Conservation (phyloP, 2,888 invertebrate genomes). For the Pristionchus entomophagus region DNA sequence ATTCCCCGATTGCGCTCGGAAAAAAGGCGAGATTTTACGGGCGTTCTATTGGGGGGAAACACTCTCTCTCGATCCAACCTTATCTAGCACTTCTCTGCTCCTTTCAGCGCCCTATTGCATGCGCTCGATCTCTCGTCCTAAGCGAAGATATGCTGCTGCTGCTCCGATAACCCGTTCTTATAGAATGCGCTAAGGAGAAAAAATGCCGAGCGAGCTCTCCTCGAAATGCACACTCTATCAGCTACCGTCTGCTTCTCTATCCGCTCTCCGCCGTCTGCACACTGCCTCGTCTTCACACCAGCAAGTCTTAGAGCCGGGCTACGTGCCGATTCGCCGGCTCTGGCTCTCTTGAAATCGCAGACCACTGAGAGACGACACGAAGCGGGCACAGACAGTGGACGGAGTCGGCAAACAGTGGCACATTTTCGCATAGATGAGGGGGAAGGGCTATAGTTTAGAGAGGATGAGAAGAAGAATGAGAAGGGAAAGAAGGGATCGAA, state of each 20-base stretch:
- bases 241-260: not conserved
- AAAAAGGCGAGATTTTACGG: slow-evolving; percentile 31
- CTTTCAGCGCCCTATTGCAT: not conserved
- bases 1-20: not conserved
- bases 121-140: not conserved
- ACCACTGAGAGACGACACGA: not conserved
- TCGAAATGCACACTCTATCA: not conserved
- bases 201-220: not conserved
- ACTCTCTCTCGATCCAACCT: not conserved
- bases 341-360: not conserved
- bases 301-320: not conserved
- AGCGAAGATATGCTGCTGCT: not conserved
- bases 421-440: not conserved
- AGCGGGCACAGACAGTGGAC: not conserved
- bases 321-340: not conserved
- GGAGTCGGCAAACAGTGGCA: not conserved
- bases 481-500: not conserved
- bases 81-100: not conserved
- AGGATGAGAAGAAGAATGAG: not conserved
- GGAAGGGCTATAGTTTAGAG: slow-evolving; percentile 29
- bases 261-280: not conserved
- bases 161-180: not conserved
- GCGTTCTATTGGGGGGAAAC: not conserved
- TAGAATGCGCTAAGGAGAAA: not conserved
- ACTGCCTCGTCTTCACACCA: not conserved